Base-by-base conservation (phyloP, 1,140 invertebrate species). In the Schlechtendalia chinensis region DNA sequence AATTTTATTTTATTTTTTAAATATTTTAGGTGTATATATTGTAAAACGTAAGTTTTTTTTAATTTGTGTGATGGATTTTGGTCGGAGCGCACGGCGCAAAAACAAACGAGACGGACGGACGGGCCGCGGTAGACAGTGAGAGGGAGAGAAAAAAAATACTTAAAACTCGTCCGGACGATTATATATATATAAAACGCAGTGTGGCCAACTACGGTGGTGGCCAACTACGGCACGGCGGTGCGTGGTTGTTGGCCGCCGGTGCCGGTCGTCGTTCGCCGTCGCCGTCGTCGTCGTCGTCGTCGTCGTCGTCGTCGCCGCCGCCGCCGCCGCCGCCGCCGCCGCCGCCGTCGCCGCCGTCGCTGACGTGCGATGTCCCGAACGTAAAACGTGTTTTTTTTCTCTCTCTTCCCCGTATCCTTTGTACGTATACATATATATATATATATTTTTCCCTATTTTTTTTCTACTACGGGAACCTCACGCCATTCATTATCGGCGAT, bases 81-180 rank as follows among this genome's bases (percentile, higher is more conserved):
- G 75, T 79, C 75, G 75, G 75, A 79, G 75, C 75, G 75, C 75
- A 79, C 75, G 58, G 75, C 75, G 75, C 75, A 79, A 79, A 77
- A 63, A 79, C 75, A 79, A 39, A 79, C 75, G 58, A 63, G 61
- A 79, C 75, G 75, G 75, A 79, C 75, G 75, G 75, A 79, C 75
- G 75, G 75, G 75, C 58, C 75, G 75, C 75, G 75, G 56, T 79
- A 79, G 75, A 79, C 75, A 79, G 75, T 29, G 69, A 79, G 58
- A 47, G 75, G 39, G 75, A 63, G 17, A 59, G 58, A 27, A 79
- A 77, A 77, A 61, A 79, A 79, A 63, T 63, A 45, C 45, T 50
- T 61, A 79, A 61, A 79, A 63, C 58, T 79, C 75, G 75, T 79
- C 75, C 58, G 58, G 59, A 58, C 32, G 12, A 75, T 19, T 58